Conservation (phyloP, 1,140 invertebrate species). For the Panagrolaimus sp. region DNA sequence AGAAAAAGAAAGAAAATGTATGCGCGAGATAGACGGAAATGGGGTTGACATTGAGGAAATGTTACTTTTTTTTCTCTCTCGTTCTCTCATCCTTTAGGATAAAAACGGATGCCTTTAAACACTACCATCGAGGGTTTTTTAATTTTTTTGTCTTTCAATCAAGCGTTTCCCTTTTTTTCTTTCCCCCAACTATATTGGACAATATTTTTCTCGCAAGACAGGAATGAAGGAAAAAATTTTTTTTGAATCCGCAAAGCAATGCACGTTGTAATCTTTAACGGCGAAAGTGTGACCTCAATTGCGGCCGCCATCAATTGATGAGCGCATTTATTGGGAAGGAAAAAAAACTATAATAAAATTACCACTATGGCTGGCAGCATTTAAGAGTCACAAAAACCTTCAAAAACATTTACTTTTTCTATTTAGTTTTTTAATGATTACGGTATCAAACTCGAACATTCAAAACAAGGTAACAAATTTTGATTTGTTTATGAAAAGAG, state of each 20-base stretch:
- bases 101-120: too few relatives aligned
- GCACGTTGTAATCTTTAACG: constrained; percentile 8
- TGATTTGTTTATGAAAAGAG: too few relatives aligned
- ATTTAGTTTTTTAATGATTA: neutral
- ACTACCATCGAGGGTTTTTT: too few relatives aligned
- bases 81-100: neutral
- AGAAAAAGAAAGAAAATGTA: neutral
- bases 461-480: constrained; percentile 5
- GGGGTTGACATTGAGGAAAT: neutral
- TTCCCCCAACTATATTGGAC: neutral
- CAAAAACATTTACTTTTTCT: neutral
- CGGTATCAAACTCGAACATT: constrained; percentile 7
- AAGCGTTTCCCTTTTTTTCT: neutral
- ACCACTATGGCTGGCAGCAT: neutral
- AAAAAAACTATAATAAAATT: constrained; percentile 3
- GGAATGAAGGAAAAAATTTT: neutral
- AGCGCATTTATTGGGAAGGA: constrained; percentile 7
- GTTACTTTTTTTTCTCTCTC: constrained; percentile 1
- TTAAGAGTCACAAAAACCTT: neutral
- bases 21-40: neutral
- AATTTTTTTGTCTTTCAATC: too few relatives aligned
- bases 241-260: constrained; percentile 7
- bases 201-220: constrained; percentile 1
- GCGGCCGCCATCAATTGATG: constrained; percentile 11
- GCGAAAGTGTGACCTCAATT: constrained; percentile 16